A percentile compares a stretch with the other conserved stretches of the same genome.
phyloP scores from a whole-genome alignment of 2,113 vertebrate genomes.

The Anas platyrhynchos region DNA sequence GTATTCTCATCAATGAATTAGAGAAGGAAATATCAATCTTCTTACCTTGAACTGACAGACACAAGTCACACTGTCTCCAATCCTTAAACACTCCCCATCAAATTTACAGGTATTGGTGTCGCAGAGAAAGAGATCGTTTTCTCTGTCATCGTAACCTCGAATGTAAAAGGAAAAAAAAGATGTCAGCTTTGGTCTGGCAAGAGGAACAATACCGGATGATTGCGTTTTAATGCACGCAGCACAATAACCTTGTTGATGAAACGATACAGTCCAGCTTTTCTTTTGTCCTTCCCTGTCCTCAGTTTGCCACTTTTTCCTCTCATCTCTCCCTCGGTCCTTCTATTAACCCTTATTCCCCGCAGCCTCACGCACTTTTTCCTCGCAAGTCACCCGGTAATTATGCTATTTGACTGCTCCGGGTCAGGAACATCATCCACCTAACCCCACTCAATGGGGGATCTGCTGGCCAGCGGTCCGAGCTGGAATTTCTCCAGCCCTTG shows the following conservation, averaged over 20 bases:
- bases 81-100: conserved; percentile 96
- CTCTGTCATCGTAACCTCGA: conserved; percentile 97
- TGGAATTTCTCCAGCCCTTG: conserved; percentile 72
- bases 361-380: not conserved
- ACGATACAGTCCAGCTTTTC: not conserved
- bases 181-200: conserved; percentile 54
- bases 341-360: not conserved
- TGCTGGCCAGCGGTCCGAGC: conserved; percentile 38
- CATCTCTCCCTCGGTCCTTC: not conserved
- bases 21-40: conserved; percentile 48
- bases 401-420: not conserved
- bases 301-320: conserved; percentile 14
- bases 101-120: conserved; percentile 99
- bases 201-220: not conserved
- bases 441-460: not conserved
- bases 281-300: conserved; percentile 44
- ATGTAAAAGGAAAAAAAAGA: conserved; percentile 59
- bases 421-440: conserved; percentile 3
- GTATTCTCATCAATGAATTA: conserved; percentile 63
- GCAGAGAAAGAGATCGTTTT: conserved; percentile 98
- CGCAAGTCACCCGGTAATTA: conserved; percentile 29
- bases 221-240: not conserved
- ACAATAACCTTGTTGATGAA: conserved; percentile 34
- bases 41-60: conserved; percentile 99
- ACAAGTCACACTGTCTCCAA: conserved; percentile 98